Percentiles rank a stretch among this genome's conserved stretches.
These are phyloP conservation scores for Cotesia vestalis DNA, from an alignment of 1,140 invertebrate species.

Conservation along the genomic window DNA sequence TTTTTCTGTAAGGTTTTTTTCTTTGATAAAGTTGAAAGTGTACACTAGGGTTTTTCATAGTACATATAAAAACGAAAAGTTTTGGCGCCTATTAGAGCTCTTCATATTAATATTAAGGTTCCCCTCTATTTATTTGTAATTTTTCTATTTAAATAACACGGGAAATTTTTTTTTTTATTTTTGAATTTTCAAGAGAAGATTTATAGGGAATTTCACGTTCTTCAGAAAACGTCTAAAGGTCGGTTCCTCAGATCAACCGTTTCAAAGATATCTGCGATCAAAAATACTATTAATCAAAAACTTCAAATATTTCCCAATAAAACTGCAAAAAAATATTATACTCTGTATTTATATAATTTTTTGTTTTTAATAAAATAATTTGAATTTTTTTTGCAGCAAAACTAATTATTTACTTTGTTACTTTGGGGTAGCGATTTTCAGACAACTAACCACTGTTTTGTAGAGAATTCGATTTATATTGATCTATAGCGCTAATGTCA, in stretches of 20 bases:
- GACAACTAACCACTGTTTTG: too few species aligned
- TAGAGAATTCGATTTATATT: too few species aligned
- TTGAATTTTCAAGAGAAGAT: neutral
- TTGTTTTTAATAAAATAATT: neutral
- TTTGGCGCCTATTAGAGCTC: neutral
- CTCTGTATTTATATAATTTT: neutral
- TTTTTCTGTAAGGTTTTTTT: too few species aligned
- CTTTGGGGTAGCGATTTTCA: too few species aligned
- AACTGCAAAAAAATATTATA: neutral
- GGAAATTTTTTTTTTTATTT: conserved; percentile 1
- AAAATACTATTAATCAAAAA: neutral
- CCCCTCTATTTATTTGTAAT: neutral
- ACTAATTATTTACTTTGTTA: too few species aligned
- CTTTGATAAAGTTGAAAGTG: neutral
- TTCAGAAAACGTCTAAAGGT: neutral
- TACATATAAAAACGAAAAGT: neutral
- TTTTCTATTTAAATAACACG: neutral
- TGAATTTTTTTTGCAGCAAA: neutral
- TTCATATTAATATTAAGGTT: neutral
- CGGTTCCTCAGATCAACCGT: neutral
- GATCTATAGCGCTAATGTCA: too few species aligned
- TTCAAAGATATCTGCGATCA: neutral
- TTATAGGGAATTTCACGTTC: neutral
- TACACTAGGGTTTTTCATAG: neutral
- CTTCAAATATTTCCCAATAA: neutral